These are phyloP conservation scores for Caenorhabditis latens DNA, from an alignment of 1,140 invertebrate species.

Conservation along the genomic window DNA sequence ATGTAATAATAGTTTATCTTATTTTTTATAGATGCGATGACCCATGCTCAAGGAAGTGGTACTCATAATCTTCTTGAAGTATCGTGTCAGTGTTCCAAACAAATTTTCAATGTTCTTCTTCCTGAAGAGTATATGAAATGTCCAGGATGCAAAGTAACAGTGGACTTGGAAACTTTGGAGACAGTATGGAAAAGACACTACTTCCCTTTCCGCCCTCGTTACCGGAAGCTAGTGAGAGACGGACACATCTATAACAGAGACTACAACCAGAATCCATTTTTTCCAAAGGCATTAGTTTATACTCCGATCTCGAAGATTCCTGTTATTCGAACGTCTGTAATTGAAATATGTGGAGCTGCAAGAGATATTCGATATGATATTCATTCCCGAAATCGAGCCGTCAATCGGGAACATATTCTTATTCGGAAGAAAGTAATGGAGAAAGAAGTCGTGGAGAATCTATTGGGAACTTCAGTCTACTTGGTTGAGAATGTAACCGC, in stretches of 20 bases:
- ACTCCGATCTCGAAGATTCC: not conserved
- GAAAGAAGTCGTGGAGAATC: not conserved
- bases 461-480: slow-evolving; percentile 1
- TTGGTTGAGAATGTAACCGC: slow-evolving; percentile 7
- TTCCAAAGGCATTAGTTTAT: not conserved
- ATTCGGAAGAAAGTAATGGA: not conserved
- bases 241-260: not conserved
- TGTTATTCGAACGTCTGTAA: not conserved
- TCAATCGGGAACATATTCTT: not conserved
- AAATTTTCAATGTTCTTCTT: not conserved
- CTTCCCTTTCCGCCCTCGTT: not conserved
- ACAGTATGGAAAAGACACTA: not conserved
- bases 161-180: not conserved
- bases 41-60: not conserved
- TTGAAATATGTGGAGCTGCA: not conserved
- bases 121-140: not conserved
- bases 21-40: slow-evolving; percentile 9
- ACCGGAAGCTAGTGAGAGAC: not conserved
- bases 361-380: slow-evolving; percentile 21
- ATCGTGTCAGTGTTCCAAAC: not conserved
- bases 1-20: not conserved
- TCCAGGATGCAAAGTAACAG: not conserved
- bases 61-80: not conserved
- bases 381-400: not conserved
- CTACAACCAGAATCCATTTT: not conserved